Conservation (phyloP, 2,888 invertebrate species). For the Sepioteuthis lessoniana region DNA sequence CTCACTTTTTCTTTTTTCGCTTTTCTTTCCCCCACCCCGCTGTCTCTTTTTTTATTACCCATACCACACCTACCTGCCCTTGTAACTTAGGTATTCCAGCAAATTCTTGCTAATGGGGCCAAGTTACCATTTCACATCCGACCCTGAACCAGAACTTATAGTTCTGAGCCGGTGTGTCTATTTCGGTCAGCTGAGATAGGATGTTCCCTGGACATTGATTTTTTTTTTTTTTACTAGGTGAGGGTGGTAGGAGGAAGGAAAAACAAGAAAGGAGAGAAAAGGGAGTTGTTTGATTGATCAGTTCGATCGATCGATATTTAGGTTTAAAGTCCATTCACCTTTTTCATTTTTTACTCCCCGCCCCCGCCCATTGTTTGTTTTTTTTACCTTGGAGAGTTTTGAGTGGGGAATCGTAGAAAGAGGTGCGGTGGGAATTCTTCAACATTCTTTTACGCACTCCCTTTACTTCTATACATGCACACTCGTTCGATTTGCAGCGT, state of each 20-base stretch:
- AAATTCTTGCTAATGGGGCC: background rate
- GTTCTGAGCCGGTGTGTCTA: background rate
- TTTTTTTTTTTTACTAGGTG: background rate
- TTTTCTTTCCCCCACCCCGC: too few species aligned
- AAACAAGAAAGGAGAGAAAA: background rate
- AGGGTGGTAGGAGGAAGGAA: background rate
- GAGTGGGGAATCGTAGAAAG: too few species aligned
- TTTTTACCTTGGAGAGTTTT: too few species aligned
- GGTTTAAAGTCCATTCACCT: too few species aligned
- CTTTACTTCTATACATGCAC: too few species aligned
- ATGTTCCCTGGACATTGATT: constrained; percentile 10
- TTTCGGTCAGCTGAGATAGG: background rate
- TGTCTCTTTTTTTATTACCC: too few species aligned
- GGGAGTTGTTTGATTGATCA: background rate
- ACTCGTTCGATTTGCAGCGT: too few species aligned
- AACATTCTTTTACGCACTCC: too few species aligned
- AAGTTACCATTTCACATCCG: constrained; percentile 33
- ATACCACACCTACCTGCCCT: background rate
- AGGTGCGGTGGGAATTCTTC: too few species aligned
- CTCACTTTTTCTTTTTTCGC: background rate
- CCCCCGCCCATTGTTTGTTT: too few species aligned
- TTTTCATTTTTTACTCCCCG: too few species aligned
- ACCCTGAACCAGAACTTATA: background rate
- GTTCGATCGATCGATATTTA: background rate
- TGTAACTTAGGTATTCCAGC: background rate